phyloP scores from a whole-genome alignment of 2,113 vertebrate species.

The Lucifuga dentata region DNA sequence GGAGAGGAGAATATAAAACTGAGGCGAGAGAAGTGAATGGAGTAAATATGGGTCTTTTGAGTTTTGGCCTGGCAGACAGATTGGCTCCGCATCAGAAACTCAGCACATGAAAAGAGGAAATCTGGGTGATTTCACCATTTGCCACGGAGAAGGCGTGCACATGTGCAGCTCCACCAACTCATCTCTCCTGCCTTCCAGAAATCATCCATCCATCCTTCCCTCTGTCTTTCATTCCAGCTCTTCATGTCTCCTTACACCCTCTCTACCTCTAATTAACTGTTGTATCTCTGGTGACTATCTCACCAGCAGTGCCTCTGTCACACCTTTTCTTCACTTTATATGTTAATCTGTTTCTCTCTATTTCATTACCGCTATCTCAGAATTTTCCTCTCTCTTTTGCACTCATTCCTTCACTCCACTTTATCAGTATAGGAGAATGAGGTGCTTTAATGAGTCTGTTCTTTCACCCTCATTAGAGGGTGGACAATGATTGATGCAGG shows the following conservation, averaged over 20 bases:
- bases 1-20: constrained; percentile 25
- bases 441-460: constrained; percentile 71
- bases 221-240: constrained; percentile 30
- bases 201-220: constrained; percentile 18
- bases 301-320: constrained; percentile 11
- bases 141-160: constrained; percentile 51
- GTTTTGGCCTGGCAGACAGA: constrained; percentile 60
- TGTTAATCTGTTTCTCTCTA: constrained; percentile 56
- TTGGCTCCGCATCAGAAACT: constrained; percentile 70
- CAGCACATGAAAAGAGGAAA: constrained; percentile 69
- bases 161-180: constrained; percentile 26
- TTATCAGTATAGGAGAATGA: constrained; percentile 49
- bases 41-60: constrained; percentile 69
- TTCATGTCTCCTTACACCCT: constrained; percentile 14
- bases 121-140: constrained; percentile 67
- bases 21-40: constrained; percentile 17
- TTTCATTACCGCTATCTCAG: constrained; percentile 61
- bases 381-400: constrained; percentile 45
- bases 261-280: constrained; percentile 34
- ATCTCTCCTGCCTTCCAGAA: constrained; percentile 7
- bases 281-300: constrained; percentile 18
- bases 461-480: constrained; percentile 67
- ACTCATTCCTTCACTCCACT: constrained; percentile 32
- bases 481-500: constrained; percentile 72
- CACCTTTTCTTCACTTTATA: constrained; percentile 42